Percentiles rank a stretch among this genome's conserved stretches.
Conservation (phyloP, 2,888 invertebrate genomes). For the Elysia crispata region DNA sequence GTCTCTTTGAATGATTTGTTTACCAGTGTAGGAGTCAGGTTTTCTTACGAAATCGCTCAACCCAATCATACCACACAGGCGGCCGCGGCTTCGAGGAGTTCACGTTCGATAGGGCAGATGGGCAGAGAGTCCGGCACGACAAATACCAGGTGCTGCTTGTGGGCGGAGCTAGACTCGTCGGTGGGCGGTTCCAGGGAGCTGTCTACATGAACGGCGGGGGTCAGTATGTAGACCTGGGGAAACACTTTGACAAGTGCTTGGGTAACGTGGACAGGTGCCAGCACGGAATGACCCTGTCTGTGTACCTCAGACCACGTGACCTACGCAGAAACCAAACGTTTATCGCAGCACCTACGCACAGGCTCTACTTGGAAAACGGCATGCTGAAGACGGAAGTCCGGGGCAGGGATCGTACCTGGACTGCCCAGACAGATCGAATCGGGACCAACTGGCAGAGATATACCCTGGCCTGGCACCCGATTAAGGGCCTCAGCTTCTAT, state of each 20-base stretch:
- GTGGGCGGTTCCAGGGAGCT: constrained; percentile 61
- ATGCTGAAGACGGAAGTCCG: constrained; percentile 65
- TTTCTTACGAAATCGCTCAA: background rate
- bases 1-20: background rate
- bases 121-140: constrained; percentile 66
- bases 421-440: constrained; percentile 60
- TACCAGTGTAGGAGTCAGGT: background rate
- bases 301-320: constrained; percentile 64
- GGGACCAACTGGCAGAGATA: constrained; percentile 70
- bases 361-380: constrained; percentile 68
- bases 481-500: constrained; percentile 70
- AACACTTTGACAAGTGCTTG: constrained; percentile 67
- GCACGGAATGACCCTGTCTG: constrained; percentile 66
- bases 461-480: constrained; percentile 73
- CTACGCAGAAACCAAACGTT: constrained; percentile 66
- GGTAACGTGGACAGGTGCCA: constrained; percentile 72
- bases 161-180: constrained; percentile 61
- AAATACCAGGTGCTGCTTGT: constrained; percentile 61
- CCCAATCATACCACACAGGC: constrained; percentile 62
- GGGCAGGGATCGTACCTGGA: constrained; percentile 63
- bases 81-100: constrained; percentile 71
- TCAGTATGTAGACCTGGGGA: constrained; percentile 74
- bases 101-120: constrained; percentile 71
- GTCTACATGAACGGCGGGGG: constrained; percentile 65
- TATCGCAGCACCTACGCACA: constrained; percentile 70